phyloP scores from a whole-genome alignment of 2,888 invertebrate species.

The Notodonta ziczac region DNA sequence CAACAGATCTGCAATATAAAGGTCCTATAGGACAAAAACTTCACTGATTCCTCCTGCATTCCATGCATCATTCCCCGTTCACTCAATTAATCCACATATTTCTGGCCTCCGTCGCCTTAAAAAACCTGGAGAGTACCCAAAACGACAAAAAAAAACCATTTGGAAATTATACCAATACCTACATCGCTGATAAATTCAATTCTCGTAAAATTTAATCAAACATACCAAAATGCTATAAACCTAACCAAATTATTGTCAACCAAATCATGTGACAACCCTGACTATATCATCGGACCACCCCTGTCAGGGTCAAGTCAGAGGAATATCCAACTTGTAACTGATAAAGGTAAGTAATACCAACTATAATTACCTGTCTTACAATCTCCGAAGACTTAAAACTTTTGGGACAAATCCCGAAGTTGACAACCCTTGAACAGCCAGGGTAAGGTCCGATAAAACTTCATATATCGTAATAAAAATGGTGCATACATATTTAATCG shows the following conservation, averaged over 20 bases:
- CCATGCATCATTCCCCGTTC: too few species aligned
- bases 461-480: constrained; percentile 33
- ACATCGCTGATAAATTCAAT: not conserved
- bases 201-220: not conserved
- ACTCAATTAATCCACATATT: too few species aligned
- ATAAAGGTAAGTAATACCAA: constrained; percentile 14
- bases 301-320: constrained; percentile 7
- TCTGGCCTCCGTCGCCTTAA: not conserved
- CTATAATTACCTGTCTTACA: not conserved
- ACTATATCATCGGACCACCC: not conserved
- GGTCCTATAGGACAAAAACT: not conserved
- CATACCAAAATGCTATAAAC: not conserved
- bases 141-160: not conserved
- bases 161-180: not conserved
- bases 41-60: too few species aligned
- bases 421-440: constrained; percentile 11
- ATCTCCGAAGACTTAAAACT: not conserved
- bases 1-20: not conserved
- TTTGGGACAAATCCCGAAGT: not conserved
- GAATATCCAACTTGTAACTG: constrained; percentile 7
- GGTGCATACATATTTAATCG: constrained; percentile 44
- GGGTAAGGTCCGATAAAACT: not conserved
- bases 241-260: not conserved
- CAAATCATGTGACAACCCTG: constrained; percentile 1
- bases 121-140: not conserved